Percentiles rank a stretch among this genome's conserved stretches.
These are phyloP conservation scores for Masticophis lateralis DNA, from an alignment of 2,797 vertebrate species.

Conservation along the genomic window DNA sequence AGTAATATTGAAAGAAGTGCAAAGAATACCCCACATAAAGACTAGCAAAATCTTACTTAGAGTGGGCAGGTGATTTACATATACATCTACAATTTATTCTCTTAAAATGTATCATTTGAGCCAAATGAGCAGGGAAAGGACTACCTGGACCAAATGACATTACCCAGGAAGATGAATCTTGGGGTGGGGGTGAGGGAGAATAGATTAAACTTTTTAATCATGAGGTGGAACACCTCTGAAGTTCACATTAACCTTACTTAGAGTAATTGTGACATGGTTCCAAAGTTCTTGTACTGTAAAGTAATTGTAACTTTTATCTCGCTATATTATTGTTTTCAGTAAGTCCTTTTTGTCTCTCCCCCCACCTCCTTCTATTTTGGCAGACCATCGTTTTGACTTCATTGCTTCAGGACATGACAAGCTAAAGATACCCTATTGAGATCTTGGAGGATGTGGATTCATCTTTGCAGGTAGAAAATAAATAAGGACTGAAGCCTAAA, in stretches of 20 bases:
- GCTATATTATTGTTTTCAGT: not conserved
- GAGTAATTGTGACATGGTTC: not conserved
- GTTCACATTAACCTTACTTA: not conserved
- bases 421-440: conserved; percentile 14
- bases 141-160: not conserved
- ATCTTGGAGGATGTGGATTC: conserved; percentile 46
- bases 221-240: not conserved
- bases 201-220: not conserved
- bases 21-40: not conserved
- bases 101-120: not conserved
- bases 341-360: not conserved
- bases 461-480: conserved; percentile 52
- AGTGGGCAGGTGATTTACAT: not conserved
- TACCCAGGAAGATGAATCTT: not conserved
- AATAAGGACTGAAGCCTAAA: not conserved
- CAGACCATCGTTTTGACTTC: conserved; percentile 14
- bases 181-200: not conserved
- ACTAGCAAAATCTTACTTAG: not conserved
- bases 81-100: not conserved
- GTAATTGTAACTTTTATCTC: not conserved
- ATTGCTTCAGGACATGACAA: not conserved
- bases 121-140: not conserved
- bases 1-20: not conserved
- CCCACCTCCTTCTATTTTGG: conserved; percentile 12
- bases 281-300: not conserved